phyloP scores from a whole-genome alignment of 2,797 vertebrate genomes.

The Apogon talboti region DNA sequence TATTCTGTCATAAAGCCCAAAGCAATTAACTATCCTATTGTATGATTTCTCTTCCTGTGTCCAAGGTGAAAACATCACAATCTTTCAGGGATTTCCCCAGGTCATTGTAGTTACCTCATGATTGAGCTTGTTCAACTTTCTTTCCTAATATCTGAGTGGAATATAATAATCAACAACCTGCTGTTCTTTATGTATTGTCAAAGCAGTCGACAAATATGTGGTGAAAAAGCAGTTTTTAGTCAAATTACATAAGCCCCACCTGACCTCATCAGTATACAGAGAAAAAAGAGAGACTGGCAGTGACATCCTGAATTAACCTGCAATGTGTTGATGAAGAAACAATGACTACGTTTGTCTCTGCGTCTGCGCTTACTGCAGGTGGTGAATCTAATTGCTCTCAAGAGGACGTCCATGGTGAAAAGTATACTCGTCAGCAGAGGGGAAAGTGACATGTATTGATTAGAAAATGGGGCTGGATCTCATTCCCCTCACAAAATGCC shows the following conservation, averaged over 20 bases:
- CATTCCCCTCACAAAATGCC: slow-evolving; percentile 58
- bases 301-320: slow-evolving; percentile 16
- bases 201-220: no score
- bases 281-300: slow-evolving; percentile 6
- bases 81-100: not conserved
- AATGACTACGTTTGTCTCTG: slow-evolving; percentile 5
- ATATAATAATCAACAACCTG: no score
- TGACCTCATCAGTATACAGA: not conserved
- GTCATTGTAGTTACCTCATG: no score
- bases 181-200: no score
- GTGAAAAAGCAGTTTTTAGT: no score
- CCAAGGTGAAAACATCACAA: slow-evolving; percentile 3
- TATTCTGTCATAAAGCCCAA: slow-evolving; percentile 21
- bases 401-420: slow-evolving; percentile 57
- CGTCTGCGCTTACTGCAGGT: slow-evolving; percentile 44
- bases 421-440: slow-evolving; percentile 54
- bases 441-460: slow-evolving; percentile 67
- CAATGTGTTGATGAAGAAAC: slow-evolving; percentile 12
- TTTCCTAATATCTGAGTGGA: no score
- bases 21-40: not conserved
- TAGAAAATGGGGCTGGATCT: slow-evolving; percentile 61
- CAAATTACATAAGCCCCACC: no score
- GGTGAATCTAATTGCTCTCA: slow-evolving; percentile 69
- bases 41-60: slow-evolving; percentile 8
- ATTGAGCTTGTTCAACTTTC: no score